phyloP scores from a whole-genome alignment of 2,113 vertebrate species.

The Willisornis vidua region DNA sequence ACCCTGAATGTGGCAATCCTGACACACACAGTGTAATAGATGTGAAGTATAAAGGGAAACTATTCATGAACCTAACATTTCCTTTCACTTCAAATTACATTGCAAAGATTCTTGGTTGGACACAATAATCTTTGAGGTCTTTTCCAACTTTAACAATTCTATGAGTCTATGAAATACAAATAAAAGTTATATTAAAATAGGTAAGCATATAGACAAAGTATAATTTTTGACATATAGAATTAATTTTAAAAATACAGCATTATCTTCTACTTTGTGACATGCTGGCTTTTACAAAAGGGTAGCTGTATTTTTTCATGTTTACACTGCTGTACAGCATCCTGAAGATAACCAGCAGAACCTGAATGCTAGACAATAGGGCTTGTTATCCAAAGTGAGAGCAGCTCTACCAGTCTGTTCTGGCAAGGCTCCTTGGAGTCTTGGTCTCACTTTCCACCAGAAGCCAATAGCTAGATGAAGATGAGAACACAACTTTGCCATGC shows the following conservation, averaged over 20 bases:
- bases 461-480: not conserved
- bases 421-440: not conserved
- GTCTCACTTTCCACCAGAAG: not conserved
- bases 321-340: not conserved
- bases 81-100: not conserved
- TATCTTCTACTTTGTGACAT: not conserved
- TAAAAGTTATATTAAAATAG: not conserved
- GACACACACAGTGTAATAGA: not conserved
- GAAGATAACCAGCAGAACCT: not conserved
- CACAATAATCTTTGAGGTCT: not conserved
- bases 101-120: not conserved
- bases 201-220: not conserved
- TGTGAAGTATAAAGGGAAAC: not conserved
- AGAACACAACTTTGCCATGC: not conserved
- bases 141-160: not conserved
- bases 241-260: not conserved
- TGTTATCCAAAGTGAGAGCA: not conserved
- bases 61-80: not conserved
- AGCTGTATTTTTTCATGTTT: not conserved
- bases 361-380: not conserved
- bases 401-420: not conserved
- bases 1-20: not conserved
- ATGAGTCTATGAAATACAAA: not conserved
- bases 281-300: not conserved
- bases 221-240: not conserved